These are phyloP conservation scores for Machimus atricapillus DNA, from an alignment of 2,888 invertebrate genomes.

Conservation along the genomic window DNA sequence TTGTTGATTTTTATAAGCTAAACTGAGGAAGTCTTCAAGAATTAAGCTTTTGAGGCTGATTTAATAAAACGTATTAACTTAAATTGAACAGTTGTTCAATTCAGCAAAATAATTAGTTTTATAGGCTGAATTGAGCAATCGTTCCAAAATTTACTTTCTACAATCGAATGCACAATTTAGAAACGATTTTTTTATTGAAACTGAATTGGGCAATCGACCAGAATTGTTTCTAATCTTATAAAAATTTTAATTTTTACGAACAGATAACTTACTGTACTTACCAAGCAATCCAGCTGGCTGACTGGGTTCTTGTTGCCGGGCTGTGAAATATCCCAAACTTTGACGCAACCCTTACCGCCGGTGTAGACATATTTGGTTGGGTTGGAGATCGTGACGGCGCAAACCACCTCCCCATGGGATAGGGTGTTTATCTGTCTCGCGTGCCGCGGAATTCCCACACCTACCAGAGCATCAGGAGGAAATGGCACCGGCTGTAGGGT, in stretches of 20 bases:
- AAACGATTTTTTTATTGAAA: too few species aligned
- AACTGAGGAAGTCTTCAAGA: background rate
- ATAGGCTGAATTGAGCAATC: too few species aligned
- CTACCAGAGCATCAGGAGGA: constrained; percentile 90
- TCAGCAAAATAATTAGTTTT: too few species aligned
- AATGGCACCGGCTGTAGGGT: constrained; percentile 92
- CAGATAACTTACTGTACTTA: constrained; percentile 57
- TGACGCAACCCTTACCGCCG: constrained; percentile 92
- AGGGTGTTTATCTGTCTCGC: constrained; percentile 89
- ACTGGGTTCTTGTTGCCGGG: constrained; percentile 80
- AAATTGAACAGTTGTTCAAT: too few species aligned
- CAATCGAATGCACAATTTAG: too few species aligned
- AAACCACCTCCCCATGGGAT: constrained; percentile 96
- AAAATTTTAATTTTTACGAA: background rate
- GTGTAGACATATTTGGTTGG: constrained; percentile 94
- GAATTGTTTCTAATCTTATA: background rate
- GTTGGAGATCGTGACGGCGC: constrained; percentile 92
- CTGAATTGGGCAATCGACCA: too few species aligned
- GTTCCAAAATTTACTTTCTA: too few species aligned
- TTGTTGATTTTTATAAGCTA: background rate
- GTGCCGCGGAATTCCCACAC: constrained; percentile 92
- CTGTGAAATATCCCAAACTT: constrained; percentile 82
- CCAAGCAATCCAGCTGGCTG: constrained; percentile 85
- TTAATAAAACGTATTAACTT: too few species aligned
- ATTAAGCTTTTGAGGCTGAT: too few species aligned